Evolutionary conservation across 1,140 invertebrate genomes (phyloP).

Genomic region (Diuraphis noxia): DNA sequence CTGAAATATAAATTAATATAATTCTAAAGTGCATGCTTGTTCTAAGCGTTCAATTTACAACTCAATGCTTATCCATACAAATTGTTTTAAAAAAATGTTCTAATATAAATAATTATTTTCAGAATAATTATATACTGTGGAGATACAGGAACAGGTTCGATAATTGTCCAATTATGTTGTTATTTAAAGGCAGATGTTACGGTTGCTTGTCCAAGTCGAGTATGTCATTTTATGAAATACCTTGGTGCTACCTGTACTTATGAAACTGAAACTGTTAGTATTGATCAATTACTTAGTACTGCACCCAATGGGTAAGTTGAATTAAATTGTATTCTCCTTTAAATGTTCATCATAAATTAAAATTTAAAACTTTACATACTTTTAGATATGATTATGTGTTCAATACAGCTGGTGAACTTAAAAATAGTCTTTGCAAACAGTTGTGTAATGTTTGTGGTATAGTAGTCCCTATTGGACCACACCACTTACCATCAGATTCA

Average conservation of each 20-base stretch:
- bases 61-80: not conserved
- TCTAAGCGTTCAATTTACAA: not conserved
- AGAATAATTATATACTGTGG: constrained; percentile 74
- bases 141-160: constrained; percentile 71
- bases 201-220: constrained; percentile 61
- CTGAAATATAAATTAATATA: not conserved
- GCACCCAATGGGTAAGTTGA: not conserved
- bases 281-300: constrained; percentile 41
- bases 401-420: constrained; percentile 38
- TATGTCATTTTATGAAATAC: constrained; percentile 63
- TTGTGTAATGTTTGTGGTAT: constrained; percentile 15
- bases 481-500: constrained; percentile 23
- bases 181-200: constrained; percentile 70
- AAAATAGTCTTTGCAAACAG: constrained; percentile 42
- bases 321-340: not conserved
- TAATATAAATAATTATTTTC: constrained; percentile 56
- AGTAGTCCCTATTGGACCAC: constrained; percentile 15
- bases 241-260: constrained; percentile 65
- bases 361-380: not conserved
- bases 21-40: not conserved
- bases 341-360: not conserved
- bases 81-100: not conserved
- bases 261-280: constrained; percentile 19
- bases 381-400: constrained; percentile 53
- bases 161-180: constrained; percentile 72